Conservation (phyloP, 2,888 invertebrate species). For the Perizoma flavofasciatum region DNA sequence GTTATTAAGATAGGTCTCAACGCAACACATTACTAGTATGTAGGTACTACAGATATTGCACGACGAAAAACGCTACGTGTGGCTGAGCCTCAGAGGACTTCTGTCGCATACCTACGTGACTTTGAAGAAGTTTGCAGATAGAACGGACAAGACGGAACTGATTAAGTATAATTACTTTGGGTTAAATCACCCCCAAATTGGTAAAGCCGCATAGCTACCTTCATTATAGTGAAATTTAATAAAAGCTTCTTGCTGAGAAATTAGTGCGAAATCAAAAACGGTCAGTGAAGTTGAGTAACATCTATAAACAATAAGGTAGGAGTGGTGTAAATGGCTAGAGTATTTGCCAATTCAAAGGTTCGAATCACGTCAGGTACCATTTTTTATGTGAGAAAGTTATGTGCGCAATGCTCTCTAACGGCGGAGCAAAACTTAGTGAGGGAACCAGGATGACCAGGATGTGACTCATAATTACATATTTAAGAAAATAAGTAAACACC, state of each 20-base stretch:
- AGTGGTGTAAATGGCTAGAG: too few relatives aligned
- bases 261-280: not conserved
- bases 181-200: constrained; percentile 1
- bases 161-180: constrained; percentile 13
- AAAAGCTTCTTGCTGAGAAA: not conserved
- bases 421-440: too few relatives aligned
- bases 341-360: too few relatives aligned
- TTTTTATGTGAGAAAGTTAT: too few relatives aligned
- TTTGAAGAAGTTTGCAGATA: constrained; percentile 33
- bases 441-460: too few relatives aligned
- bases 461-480: too few relatives aligned
- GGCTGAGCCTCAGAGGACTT: constrained; percentile 6
- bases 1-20: too few relatives aligned
- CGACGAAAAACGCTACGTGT: not conserved
- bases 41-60: not conserved
- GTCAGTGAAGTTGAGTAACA: constrained; percentile 6
- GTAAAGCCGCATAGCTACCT: constrained; percentile 5
- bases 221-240: constrained; percentile 7
- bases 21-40: too few relatives aligned
- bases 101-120: constrained; percentile 43
- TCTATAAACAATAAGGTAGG: too few relatives aligned
- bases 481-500: too few relatives aligned
- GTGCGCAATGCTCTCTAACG: too few relatives aligned
- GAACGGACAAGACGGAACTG: constrained; percentile 11
- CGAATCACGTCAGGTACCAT: too few relatives aligned